Conservation (phyloP, 2,113 vertebrate genomes). For the Pteruthius melanotis region DNA sequence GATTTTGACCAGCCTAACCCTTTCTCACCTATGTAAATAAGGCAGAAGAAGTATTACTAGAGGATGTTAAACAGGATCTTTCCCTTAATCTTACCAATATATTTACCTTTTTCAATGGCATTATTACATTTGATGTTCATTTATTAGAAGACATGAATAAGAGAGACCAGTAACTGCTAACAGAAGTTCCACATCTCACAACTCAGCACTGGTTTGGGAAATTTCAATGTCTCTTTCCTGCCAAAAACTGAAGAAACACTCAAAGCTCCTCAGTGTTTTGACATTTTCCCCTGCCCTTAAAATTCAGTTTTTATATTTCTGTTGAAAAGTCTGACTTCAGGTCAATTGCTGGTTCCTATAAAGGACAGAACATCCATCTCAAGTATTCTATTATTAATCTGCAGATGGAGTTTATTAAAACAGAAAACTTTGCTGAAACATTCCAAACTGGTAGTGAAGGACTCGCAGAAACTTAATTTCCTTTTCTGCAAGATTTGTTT, state of each 20-base stretch:
- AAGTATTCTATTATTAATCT: slow-evolving; percentile 25
- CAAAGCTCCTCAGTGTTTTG: not conserved
- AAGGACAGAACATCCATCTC: slow-evolving; percentile 14
- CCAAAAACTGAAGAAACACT: not conserved
- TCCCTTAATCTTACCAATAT: not conserved
- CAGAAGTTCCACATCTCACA: not conserved
- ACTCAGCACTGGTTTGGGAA: not conserved
- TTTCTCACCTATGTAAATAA: not conserved
- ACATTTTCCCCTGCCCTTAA: not conserved
- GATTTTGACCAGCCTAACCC: not conserved
- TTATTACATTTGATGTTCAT: not conserved
- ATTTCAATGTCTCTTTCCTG: not conserved
- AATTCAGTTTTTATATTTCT: not conserved
- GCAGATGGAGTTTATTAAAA: slow-evolving; percentile 36
- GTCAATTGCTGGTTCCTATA: slow-evolving; percentile 6
- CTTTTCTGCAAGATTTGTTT: slow-evolving; percentile 1
- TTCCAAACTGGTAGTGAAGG: not conserved
- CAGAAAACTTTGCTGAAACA: not conserved
- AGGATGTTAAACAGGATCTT: not conserved
- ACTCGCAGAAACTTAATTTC: not conserved
- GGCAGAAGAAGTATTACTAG: not conserved
- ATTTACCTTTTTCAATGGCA: not conserved
- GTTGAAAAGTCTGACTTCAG: not conserved
- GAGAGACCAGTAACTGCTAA: not conserved
- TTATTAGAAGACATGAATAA: not conserved